Base-by-base conservation (phyloP, 53 echinoderm and acorn worm species). In the Luidia sarsii region DNA sequence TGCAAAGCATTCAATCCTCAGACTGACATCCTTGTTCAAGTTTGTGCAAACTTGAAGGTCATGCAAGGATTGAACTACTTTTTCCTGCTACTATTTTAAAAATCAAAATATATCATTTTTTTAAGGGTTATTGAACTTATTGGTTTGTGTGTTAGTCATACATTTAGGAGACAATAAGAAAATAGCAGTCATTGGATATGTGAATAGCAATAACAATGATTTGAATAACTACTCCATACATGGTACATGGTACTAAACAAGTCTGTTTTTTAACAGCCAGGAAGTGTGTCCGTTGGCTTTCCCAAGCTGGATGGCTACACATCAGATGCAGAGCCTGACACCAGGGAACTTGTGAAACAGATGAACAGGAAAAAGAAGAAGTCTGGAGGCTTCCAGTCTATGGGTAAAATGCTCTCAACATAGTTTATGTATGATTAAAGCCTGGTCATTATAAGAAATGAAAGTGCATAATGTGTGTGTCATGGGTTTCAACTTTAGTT, bases 341-440 rank as follows among this genome's bases (percentile, higher is more conserved):
- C 92, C 3, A 82, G 92, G 43, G 74, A 85, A 61, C 75, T 87
- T 19, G 90, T 90, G 5, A 90, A 89, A 50, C 73, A 85, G 43
- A 86, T 90, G 70, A 92, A 87, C 79, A 88, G 83, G 53, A 96
- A 96, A 79, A 96, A 96, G 86, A 94, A 94, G 62, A 95, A 95
- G 48, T 96, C 96, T 15, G 96, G 96, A 34, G 96, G 96, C 1
- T 96, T 96, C 46, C 96, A 96, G 81, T 96, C 96, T 4, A 96
- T 96, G 96, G 96, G 96, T 96, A 50, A 83, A n/a, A n/a, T n/a
- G n/a, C n/a, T n/a, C n/a, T n/a, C n/a, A n/a, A n/a, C n/a, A n/a
- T n/a, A n/a, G n/a, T n/a, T n/a, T n/a, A n/a, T n/a, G n/a, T n/a
- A n/a, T n/a, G n/a, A n/a, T n/a, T n/a, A n/a, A n/a, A n/a, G n/a